Conservation (phyloP, 2,888 invertebrate species). For the Drosophila anomalata region DNA sequence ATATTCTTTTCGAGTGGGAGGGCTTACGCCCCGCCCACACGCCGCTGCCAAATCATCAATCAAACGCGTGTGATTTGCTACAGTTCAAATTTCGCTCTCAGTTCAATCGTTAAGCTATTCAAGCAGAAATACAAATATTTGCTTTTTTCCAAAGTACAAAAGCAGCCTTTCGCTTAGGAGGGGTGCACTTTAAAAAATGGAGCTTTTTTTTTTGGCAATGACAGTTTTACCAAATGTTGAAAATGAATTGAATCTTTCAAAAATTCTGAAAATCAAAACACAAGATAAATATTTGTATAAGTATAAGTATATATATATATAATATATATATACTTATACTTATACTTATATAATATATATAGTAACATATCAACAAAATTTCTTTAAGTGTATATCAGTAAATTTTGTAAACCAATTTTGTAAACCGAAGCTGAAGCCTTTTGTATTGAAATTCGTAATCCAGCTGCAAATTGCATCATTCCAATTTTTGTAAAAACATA, state of each 20-base stretch:
- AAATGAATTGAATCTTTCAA: background rate
- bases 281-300: no score
- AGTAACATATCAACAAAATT: no score
- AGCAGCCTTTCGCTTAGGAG: constrained; percentile 24
- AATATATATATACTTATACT: no score
- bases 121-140: constrained; percentile 77
- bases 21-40: constrained; percentile 32
- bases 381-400: no score
- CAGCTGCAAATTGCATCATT: no score
- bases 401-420: no score
- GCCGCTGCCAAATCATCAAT: constrained; percentile 73
- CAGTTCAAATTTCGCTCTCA: constrained; percentile 75
- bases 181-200: constrained; percentile 2
- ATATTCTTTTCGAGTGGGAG: constrained; percentile 13
- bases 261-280: background rate
- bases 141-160: constrained; percentile 67
- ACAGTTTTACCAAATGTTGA: background rate
- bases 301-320: no score
- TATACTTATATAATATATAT: no score
- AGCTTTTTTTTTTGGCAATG: background rate
- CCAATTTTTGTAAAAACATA: no score
- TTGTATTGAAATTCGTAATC: no score
- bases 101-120: constrained; percentile 75
- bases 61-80: constrained; percentile 76
- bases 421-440: no score